These are phyloP conservation scores for Drosophila virilis DNA, from an alignment of 1,140 invertebrate genomes.

Conservation along the genomic window DNA sequence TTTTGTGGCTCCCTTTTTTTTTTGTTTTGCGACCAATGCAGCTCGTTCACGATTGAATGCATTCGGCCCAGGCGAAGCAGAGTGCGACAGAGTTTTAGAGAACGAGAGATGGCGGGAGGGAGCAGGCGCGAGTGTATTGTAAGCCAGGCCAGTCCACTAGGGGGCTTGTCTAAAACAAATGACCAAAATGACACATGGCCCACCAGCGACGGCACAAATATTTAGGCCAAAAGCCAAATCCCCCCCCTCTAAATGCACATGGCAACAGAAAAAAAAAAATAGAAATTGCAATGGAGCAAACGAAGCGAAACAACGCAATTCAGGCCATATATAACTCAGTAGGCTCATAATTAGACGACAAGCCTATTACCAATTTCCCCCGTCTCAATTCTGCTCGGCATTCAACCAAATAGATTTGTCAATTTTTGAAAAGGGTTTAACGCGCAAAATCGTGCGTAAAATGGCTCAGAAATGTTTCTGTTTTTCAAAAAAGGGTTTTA, in stretches of 20 bases:
- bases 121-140: not conserved
- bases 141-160: slow-evolving; percentile 39
- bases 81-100: not conserved
- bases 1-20: slow-evolving; percentile 3
- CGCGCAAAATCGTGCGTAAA: slow-evolving; percentile 70
- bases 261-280: slow-evolving; percentile 13
- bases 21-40: slow-evolving; percentile 54
- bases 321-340: slow-evolving; percentile 37
- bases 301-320: slow-evolving; percentile 20
- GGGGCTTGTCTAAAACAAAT: slow-evolving; percentile 77
- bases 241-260: slow-evolving; percentile 14
- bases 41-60: slow-evolving; percentile 72
- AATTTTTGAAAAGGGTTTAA: slow-evolving; percentile 49
- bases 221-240: slow-evolving; percentile 53
- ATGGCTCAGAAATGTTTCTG: slow-evolving; percentile 36
- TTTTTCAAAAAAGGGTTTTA: slow-evolving; percentile 4
- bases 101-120: not conserved
- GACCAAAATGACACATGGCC: slow-evolving; percentile 79
- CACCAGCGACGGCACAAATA: slow-evolving; percentile 41
- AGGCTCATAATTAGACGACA: slow-evolving; percentile 43
- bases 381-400: no score
- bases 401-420: slow-evolving; percentile 42
- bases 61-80: slow-evolving; percentile 27
- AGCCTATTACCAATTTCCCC: not conserved
- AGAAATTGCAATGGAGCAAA: slow-evolving; percentile 28